A percentile compares a stretch with the other conserved stretches of the same genome.
phyloP scores from a whole-genome alignment of 2,888 invertebrate genomes.

The Minunthozetes semirufus region DNA sequence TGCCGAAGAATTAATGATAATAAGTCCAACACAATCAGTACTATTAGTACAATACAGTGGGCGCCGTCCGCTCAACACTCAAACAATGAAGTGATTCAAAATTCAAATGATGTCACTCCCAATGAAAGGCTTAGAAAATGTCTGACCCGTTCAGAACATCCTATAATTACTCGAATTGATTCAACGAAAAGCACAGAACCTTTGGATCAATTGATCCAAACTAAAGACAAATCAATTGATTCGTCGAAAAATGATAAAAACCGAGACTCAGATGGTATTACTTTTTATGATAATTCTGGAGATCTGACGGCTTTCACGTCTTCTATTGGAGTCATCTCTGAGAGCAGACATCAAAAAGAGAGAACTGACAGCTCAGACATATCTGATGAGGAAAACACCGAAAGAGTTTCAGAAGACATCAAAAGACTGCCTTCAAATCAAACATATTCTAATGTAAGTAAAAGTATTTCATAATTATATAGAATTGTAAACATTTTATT shows the following conservation, averaged over 20 bases:
- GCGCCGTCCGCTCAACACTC: conserved; percentile 6
- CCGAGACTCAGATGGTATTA: not conserved
- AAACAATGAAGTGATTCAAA: not conserved
- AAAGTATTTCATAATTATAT: no score
- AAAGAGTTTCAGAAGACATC: not conserved
- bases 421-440: no score
- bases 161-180: no score
- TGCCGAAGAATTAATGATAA: not conserved
- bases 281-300: not conserved
- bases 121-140: not conserved
- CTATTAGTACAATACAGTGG: conserved; percentile 23
- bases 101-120: not conserved
- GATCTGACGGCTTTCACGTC: conserved; percentile 6
- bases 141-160: no score
- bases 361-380: not conserved
- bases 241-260: not conserved
- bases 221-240: not conserved
- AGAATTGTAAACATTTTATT: no score
- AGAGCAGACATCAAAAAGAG: not conserved
- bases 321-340: not conserved
- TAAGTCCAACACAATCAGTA: not conserved
- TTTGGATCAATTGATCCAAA: not conserved
- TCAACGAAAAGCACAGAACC: not conserved
- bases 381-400: not conserved
- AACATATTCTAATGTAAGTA: no score